Percentiles rank a stretch among this genome's conserved stretches.
Conservation (phyloP, 30 jellyfish, hydroid and myxozoan species). For the Catostylus mosaicus region DNA sequence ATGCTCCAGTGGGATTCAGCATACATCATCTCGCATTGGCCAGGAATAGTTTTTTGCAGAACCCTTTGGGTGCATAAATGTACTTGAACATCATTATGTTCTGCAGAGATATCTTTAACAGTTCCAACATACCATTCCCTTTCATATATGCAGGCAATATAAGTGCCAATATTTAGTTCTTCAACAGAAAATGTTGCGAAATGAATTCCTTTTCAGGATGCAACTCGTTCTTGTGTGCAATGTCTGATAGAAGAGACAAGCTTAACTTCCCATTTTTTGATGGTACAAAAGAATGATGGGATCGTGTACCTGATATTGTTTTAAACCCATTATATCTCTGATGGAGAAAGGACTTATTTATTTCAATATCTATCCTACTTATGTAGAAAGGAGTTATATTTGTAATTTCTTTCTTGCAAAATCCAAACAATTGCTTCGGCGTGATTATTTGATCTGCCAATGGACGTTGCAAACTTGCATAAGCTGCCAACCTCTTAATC, state of each 20-base stretch:
- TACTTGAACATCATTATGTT: neutral
- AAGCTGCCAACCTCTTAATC: constrained; percentile 24
- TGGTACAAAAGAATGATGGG: constrained; percentile 19
- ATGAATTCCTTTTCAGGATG: neutral
- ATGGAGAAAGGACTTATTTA: neutral
- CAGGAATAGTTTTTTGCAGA: neutral
- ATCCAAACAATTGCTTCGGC: constrained; percentile 2
- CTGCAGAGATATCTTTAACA: neutral
- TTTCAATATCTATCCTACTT: neutral
- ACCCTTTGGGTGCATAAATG: neutral
- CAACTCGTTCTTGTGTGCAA: neutral
- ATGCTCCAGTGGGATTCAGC: neutral
- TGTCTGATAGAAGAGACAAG: neutral
- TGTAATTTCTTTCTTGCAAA: neutral
- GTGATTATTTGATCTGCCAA: constrained; percentile 13
- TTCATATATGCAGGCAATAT: neutral
- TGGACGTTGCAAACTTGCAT: constrained; percentile 51
- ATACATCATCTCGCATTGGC: neutral
- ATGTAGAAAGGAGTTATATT: neutral
- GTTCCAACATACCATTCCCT: constrained; percentile 3
- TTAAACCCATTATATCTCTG: neutral
- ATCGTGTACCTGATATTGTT: constrained; percentile 41
- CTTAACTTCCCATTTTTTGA: neutral
- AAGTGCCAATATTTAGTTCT: neutral
- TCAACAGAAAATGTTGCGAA: neutral